These are phyloP conservation scores for Colius striatus DNA, from an alignment of 2,113 vertebrate species.

Conservation along the genomic window DNA sequence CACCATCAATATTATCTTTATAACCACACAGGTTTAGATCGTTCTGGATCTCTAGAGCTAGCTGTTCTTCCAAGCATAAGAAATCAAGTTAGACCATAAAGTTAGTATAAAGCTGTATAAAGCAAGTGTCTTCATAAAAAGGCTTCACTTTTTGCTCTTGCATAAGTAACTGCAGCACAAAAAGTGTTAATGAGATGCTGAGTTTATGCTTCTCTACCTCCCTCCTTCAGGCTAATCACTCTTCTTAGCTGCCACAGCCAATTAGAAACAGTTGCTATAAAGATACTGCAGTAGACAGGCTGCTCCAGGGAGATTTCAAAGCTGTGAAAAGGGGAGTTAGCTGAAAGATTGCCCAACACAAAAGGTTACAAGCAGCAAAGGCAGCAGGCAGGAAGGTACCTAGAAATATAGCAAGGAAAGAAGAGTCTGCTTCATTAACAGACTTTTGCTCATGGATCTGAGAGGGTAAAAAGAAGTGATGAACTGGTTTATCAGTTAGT, in stretches of 20 bases:
- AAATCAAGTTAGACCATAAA: background rate
- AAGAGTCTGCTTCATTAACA: background rate
- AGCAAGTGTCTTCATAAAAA: background rate
- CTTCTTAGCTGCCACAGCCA: background rate
- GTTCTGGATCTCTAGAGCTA: background rate
- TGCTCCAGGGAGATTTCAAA: background rate
- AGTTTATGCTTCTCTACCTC: background rate
- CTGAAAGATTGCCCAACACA: background rate
- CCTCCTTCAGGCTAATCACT: background rate
- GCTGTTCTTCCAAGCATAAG: background rate
- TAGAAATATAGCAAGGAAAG: background rate
- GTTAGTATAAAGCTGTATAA: background rate
- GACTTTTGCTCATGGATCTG: background rate
- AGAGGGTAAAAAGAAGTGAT: background rate
- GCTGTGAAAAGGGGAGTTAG: background rate
- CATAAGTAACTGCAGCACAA: background rate
- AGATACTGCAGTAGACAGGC: background rate
- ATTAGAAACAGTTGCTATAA: slow-evolving; percentile 8
- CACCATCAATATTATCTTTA: background rate
- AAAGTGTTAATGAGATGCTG: background rate
- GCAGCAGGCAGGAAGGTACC: background rate
- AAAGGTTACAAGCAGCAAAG: background rate
- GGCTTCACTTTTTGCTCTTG: background rate
- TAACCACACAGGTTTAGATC: background rate
- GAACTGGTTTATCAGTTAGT: background rate